A percentile compares a stretch with the other conserved stretches of the same genome.
phyloP scores from a whole-genome alignment of 2,797 vertebrate species.

The Muscicapa striata region DNA sequence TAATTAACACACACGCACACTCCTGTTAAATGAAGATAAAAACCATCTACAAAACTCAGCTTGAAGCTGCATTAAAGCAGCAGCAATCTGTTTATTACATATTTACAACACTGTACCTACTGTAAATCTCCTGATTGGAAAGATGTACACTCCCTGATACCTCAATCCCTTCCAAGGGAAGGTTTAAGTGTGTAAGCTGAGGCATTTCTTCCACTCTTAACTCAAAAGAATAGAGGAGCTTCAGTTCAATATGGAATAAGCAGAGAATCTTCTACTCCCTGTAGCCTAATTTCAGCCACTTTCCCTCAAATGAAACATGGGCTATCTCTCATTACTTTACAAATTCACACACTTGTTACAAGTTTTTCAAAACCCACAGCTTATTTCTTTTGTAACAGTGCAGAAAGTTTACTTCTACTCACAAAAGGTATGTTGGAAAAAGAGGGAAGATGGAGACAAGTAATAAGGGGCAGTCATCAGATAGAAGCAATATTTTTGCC shows the following conservation, averaged over 20 bases:
- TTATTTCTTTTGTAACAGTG: background rate
- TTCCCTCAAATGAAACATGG: background rate
- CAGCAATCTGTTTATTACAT: background rate
- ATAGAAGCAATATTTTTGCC: background rate
- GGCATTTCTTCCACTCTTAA: background rate
- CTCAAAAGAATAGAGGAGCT: rapidly evolving
- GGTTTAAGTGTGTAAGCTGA: background rate
- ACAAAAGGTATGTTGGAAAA: background rate
- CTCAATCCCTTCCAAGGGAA: background rate
- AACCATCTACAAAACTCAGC: background rate
- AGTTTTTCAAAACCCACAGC: background rate
- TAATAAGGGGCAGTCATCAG: background rate
- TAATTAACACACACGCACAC: background rate
- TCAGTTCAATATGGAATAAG: background rate
- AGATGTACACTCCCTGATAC: background rate
- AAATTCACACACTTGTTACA: background rate
- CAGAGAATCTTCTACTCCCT: background rate
- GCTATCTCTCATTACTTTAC: background rate
- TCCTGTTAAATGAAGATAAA: background rate
- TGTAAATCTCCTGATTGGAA: background rate
- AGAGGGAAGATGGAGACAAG: background rate
- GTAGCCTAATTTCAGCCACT: background rate
- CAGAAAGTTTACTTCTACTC: background rate
- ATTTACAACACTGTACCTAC: background rate
- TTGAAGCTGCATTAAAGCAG: background rate